Conservation (phyloP, 2,113 vertebrate genomes). For the Cairina moschata region DNA sequence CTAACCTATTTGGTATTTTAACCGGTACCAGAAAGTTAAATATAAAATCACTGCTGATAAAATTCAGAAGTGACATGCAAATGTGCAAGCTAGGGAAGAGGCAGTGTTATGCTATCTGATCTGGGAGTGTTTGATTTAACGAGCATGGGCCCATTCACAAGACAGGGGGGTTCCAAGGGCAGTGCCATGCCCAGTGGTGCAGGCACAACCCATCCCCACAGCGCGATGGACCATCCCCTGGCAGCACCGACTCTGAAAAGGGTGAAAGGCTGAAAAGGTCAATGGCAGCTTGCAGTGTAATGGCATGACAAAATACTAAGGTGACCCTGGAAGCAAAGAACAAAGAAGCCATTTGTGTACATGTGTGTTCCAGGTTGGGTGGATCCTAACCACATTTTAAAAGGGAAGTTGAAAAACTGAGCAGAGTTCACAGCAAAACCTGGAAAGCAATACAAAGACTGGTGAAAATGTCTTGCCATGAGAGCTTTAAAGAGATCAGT, state of each 20-base stretch:
- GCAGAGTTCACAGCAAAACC: background rate
- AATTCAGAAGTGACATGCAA: background rate
- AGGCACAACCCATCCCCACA: background rate
- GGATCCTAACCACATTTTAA: background rate
- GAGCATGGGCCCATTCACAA: background rate
- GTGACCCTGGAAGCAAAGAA: background rate
- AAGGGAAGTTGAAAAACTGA: background rate
- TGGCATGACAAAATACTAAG: rapidly evolving
- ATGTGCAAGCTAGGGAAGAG: background rate
- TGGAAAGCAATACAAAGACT: background rate
- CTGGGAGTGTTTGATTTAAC: background rate
- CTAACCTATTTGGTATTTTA: background rate
- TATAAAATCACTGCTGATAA: background rate
- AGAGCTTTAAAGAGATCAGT: background rate
- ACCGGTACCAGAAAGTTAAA: background rate
- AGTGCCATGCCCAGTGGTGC: rapidly evolving
- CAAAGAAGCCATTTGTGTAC: background rate
- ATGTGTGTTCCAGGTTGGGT: background rate
- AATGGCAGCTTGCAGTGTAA: background rate
- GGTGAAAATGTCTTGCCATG: background rate
- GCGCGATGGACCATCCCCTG: background rate
- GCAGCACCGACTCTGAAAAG: background rate
- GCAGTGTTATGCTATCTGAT: background rate
- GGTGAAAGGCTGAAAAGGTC: background rate
- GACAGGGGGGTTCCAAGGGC: background rate